Base-by-base conservation (phyloP, 2,797 vertebrate genomes). In the Darevskia mixta region DNA sequence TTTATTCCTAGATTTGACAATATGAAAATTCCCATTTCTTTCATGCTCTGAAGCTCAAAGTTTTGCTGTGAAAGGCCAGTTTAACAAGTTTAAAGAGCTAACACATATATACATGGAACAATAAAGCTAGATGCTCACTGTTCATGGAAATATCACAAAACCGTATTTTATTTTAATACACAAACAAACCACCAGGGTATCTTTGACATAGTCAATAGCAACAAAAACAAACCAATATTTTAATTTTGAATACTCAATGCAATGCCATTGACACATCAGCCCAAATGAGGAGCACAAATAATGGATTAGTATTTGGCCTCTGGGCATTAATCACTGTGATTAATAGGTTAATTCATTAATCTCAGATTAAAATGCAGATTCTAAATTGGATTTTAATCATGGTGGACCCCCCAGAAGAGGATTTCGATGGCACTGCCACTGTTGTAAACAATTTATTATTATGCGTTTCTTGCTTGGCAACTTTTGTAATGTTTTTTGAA, bases 321-420 rank as follows among this genome's bases (percentile, higher is more conserved):
- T 81, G n/a, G 80, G 69, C 83, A 89, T 89, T 89, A 81, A 89
- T 89, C 87, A 89, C 83, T 29, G 61, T 89, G 87, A 89, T 89
- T 85, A 89, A 89, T 89, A 89, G 83, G 78, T 85, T 79, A 89
- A 85, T 85, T 89, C 83, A 85, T 89, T 89, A 89, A 89, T 89
- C 87, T 89, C 78, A 89, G 87, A 89, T 89, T 89, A 85, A 85
- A 89, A 89, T 85, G 87, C 83, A 85, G 83, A 85, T 85, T 41
- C 78, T 64, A 89, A 89, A 89, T 89, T 89, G 83, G 87, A 89
- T 89, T 89, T 89, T 89, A 89, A 89, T 89, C 83, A 89, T 83
- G 66, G 83, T 64, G 77, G 87, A 75, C 83, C 71, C 87, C 45
- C 49, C 2, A 27, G 29, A 81, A 89, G 78, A 81, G 77, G 78